Base-by-base conservation (phyloP, 1,140 invertebrate species). In the Zaprionus gabonicus region DNA sequence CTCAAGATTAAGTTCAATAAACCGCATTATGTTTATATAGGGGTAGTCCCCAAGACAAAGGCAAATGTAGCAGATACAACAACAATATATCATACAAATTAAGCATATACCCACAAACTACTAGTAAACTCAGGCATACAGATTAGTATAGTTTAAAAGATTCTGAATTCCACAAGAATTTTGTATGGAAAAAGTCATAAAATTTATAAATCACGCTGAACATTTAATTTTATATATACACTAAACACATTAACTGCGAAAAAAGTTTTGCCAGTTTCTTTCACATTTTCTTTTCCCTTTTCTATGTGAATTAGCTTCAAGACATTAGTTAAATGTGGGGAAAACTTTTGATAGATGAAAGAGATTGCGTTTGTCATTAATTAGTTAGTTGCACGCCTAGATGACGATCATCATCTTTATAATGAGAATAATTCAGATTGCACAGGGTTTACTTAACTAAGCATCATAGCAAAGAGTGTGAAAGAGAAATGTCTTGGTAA, bases 1-100 rank as follows among this genome's bases (percentile, higher is more conserved):
- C 46, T 9, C 81, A 76, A 82, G 81, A 82, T 82, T 83, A 76
- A 80, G 81, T 82, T 82, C 81, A 82, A 82, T 82, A 82, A 82
- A 82, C 81, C 64, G 55, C 34, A 64, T 69, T 56, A 57, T 63
- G 20, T 64, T 59, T 56, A 46, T 44, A 66, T 64, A 27, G 79
- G 28, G 31, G 12, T 9, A 59, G 58, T 10, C 27, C 4, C 41
- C 17, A 0, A 23, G 46, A 25, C 20, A 51, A 46, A 46, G 46
- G 12, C 46, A 12, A 51, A 51, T 41, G 28, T 31, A 31, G 7
- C 38, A 15, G 13, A 7, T 15, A 41, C 13, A 41, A 41, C 38
- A 15, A 6, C 38, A 41, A 41, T n/a, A 41, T 6, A n/a, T 3
- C 38, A n/a, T 6, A 15, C 38, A 41, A n/a, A 15, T 34, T 34